phyloP scores from a whole-genome alignment of 1,140 invertebrate species.

The Littorina saxatilis region DNA sequence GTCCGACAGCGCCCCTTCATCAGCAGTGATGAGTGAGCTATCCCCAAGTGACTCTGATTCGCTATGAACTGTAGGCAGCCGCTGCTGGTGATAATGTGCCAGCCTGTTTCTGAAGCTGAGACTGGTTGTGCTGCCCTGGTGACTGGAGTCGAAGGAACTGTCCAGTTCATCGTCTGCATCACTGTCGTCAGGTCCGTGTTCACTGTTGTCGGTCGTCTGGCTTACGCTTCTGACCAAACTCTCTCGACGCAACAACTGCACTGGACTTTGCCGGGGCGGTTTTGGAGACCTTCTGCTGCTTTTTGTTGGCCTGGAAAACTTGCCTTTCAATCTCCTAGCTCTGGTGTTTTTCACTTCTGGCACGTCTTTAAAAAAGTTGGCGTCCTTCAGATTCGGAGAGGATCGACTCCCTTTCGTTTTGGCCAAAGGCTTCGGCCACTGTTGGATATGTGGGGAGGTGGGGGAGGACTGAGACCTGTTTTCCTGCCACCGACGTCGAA shows the following conservation, averaged over 20 bases:
- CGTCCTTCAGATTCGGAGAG: slow-evolving; percentile 27
- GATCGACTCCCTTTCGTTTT: slow-evolving; percentile 31
- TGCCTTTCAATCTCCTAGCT: neutral
- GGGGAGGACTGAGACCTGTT: slow-evolving; percentile 7
- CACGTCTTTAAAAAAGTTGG: slow-evolving; percentile 21
- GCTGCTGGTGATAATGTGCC: neutral
- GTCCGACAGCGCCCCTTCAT: no score
- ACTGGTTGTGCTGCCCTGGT: slow-evolving; percentile 17
- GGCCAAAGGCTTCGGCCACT: slow-evolving; percentile 32
- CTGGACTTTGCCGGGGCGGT: neutral
- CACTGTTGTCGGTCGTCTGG: slow-evolving; percentile 39
- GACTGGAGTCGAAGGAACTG: slow-evolving; percentile 49
- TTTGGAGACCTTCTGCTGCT: neutral
- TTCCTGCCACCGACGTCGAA: slow-evolving; percentile 15
- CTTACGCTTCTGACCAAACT: slow-evolving; percentile 21
- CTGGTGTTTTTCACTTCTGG: neutral
- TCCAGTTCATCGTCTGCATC: slow-evolving; percentile 63
- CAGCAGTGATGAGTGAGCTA: neutral
- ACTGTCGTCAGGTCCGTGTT: slow-evolving; percentile 50
- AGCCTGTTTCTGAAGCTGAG: slow-evolving; percentile 15
- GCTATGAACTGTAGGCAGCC: slow-evolving; percentile 43
- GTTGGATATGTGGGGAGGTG: slow-evolving; percentile 16
- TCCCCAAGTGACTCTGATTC: slow-evolving; percentile 40
- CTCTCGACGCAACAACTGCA: neutral
- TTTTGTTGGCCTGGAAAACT: neutral